A percentile compares a stretch with the other conserved stretches of the same genome.
Evolutionary conservation across 2,797 vertebrate species (phyloP).

Genomic region (Sardinella longiceps): DNA sequence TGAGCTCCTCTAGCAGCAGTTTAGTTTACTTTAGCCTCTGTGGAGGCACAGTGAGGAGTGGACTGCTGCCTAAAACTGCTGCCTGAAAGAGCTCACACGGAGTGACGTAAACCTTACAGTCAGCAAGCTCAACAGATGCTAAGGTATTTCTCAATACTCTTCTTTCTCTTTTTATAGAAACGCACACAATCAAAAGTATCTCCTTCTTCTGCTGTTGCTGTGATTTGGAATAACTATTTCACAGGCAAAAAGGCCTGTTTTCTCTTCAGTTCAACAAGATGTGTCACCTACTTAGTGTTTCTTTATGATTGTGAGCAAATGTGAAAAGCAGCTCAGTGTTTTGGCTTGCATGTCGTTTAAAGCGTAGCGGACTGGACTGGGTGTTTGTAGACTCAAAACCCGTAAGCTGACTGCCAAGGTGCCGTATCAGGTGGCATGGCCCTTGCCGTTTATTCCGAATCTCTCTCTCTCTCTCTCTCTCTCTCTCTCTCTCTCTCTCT

Average conservation of each 20-base stretch:
- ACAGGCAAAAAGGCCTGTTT: not conserved
- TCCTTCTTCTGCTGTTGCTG: not conserved
- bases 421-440: constrained; percentile 8
- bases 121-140: not conserved
- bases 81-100: not conserved
- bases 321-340: not conserved
- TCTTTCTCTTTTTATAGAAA: not conserved
- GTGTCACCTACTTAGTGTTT: not conserved
- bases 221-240: not conserved
- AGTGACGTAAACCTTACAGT: not conserved
- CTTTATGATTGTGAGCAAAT: not conserved
- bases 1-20: not conserved
- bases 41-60: not conserved
- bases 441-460: constrained; percentile 1
- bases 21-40: constrained; percentile 8
- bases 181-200: not conserved
- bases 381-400: constrained; percentile 10
- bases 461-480: constrained; percentile 30
- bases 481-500: constrained; percentile 31
- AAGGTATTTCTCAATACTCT: not conserved
- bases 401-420: constrained; percentile 20
- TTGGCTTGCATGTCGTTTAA: not conserved
- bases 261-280: not conserved
- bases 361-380: not conserved
- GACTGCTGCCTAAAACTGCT: not conserved